Conservation (phyloP, 2,888 invertebrate genomes). For the Oeneis ivallda region DNA sequence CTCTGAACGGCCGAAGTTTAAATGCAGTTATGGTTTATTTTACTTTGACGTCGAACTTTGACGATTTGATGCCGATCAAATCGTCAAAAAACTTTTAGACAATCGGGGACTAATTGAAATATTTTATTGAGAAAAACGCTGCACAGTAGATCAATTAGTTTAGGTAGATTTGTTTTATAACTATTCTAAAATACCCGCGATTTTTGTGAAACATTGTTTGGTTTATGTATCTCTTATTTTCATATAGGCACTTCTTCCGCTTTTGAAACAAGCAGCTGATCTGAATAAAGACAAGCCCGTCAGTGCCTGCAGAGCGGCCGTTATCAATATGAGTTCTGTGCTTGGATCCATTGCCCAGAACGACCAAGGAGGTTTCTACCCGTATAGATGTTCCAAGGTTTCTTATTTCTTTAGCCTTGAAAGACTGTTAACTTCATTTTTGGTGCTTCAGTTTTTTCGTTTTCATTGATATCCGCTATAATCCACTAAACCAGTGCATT, state of each 20-base stretch:
- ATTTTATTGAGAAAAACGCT: no score
- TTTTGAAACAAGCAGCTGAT: slow-evolving; percentile 86
- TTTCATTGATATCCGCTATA: background rate
- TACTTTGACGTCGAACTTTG: no score
- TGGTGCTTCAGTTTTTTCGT: no score
- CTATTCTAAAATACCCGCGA: background rate
- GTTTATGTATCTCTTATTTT: background rate
- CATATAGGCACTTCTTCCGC: slow-evolving; percentile 85
- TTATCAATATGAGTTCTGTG: slow-evolving; percentile 92
- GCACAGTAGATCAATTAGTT: no score
- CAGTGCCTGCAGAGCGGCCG: slow-evolving; percentile 84
- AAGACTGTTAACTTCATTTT: no score
- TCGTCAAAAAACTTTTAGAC: no score
- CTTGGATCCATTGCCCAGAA: slow-evolving; percentile 90
- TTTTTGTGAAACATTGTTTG: background rate
- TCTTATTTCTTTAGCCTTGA: slow-evolving; percentile 38
- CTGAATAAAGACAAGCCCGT: slow-evolving; percentile 77
- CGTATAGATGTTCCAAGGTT: slow-evolving; percentile 93
- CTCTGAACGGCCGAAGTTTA: no score
- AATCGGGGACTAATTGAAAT: no score
- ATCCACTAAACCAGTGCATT: no score
- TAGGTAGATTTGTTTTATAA: no score
- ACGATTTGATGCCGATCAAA: no score
- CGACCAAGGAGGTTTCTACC: slow-evolving; percentile 89
- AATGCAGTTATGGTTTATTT: no score